Evolutionary conservation across 2,888 invertebrate species (phyloP).

Genomic region (Agrilus mali): DNA sequence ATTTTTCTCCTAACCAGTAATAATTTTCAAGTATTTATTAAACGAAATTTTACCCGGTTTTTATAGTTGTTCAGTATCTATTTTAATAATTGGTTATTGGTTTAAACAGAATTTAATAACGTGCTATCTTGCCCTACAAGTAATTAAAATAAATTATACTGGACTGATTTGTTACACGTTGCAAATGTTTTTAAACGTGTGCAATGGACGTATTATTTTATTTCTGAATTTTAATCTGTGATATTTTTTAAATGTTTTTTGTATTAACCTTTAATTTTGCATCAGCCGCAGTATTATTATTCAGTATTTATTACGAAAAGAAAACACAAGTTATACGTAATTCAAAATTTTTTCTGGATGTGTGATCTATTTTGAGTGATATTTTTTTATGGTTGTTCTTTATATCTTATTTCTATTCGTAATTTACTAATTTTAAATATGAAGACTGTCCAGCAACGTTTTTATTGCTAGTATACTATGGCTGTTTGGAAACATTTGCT

Average conservation of each 20-base stretch:
- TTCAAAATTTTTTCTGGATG: no score
- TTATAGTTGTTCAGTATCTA: no score
- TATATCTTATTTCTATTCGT: neutral
- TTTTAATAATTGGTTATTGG: no score
- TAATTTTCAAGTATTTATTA: no score
- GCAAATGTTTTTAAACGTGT: constrained; percentile 12
- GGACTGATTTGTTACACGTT: constrained; percentile 4
- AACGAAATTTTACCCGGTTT: no score
- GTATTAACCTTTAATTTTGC: neutral
- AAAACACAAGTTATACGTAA: no score
- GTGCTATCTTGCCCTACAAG: no score
- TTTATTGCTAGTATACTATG: constrained; percentile 5
- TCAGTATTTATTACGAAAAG: neutral
- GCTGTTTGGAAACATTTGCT: constrained; percentile 13
- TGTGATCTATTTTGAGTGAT: neutral
- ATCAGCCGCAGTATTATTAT: neutral
- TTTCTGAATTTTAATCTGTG: constrained; percentile 8
- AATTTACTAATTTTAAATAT: neutral
- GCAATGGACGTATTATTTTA: constrained; percentile 4
- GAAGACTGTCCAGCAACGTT: no score
- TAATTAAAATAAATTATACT: no score
- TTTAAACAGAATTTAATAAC: no score
- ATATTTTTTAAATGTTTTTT: constrained; percentile 9
- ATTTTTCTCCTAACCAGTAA: no score
- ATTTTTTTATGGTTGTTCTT: neutral